Percentiles rank a stretch among this genome's conserved stretches.
Evolutionary conservation across 2,113 vertebrate genomes (phyloP).

Genomic region (Ondatra zibethicus): DNA sequence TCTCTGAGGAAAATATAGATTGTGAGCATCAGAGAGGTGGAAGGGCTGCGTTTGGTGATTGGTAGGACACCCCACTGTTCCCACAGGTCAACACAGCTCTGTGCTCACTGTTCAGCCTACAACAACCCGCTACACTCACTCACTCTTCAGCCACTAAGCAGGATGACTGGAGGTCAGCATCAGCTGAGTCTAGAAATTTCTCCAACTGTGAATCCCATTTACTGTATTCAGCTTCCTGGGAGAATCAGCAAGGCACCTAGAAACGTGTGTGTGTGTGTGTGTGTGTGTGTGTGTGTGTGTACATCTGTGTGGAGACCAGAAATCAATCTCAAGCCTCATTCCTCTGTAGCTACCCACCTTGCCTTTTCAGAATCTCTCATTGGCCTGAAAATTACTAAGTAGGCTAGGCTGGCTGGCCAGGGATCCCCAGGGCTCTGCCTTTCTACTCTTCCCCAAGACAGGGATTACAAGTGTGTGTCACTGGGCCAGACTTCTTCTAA

Average conservation of each 20-base stretch:
- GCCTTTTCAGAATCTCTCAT: not conserved
- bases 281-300: not conserved
- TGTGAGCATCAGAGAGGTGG: not conserved
- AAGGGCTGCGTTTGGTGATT: not conserved
- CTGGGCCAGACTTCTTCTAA: not conserved
- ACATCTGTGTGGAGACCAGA: not conserved
- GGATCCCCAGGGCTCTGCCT: not conserved
- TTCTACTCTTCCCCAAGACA: not conserved
- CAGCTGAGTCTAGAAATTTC: not conserved
- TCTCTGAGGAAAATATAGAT: not conserved
- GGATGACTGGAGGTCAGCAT: not conserved
- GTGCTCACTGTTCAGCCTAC: not conserved
- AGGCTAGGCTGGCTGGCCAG: not conserved
- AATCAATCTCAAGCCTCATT: not conserved
- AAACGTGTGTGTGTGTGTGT: not conserved
- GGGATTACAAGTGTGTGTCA: not conserved
- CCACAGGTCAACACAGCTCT: not conserved
- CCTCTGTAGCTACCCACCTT: not conserved
- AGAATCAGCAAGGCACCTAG: not conserved
- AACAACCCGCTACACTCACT: no score
- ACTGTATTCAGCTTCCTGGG: not conserved
- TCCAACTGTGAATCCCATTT: not conserved
- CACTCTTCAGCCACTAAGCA: not conserved
- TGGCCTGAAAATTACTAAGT: not conserved
- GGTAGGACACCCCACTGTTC: rapidly evolving